Evolutionary conservation across 2,888 invertebrate species (phyloP).

Genomic region (Odontomyia ornata): DNA sequence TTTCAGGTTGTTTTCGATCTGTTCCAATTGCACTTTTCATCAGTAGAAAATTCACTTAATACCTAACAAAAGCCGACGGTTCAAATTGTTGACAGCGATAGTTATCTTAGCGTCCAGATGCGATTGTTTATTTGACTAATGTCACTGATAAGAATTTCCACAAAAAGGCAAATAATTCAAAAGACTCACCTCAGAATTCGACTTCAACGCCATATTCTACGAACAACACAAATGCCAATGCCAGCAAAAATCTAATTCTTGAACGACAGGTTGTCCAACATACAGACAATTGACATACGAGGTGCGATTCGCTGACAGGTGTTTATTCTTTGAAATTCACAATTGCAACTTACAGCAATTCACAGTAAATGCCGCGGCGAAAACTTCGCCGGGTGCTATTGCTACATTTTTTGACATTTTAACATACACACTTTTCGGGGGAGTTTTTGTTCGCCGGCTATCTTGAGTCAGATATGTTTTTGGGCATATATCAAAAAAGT

Average conservation of each 20-base stretch:
- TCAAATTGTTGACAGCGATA: background rate
- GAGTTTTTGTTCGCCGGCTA: too few species aligned
- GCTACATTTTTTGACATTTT: too few species aligned
- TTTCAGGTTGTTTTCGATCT: constrained; percentile 3
- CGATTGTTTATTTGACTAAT: constrained; percentile 40
- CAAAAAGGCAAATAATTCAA: constrained; percentile 42
- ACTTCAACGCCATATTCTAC: constrained; percentile 63
- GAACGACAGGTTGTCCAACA: constrained; percentile 21
- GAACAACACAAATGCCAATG: constrained; percentile 50
- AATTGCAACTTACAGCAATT: too few species aligned
- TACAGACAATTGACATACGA: too few species aligned
- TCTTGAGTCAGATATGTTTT: too few species aligned
- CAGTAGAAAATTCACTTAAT: background rate
- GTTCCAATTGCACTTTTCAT: background rate
- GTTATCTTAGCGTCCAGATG: constrained; percentile 3
- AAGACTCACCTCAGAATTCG: constrained; percentile 62
- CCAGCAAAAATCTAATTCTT: constrained; percentile 34
- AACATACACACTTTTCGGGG: too few species aligned
- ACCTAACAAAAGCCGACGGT: background rate
- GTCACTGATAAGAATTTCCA: constrained; percentile 37
- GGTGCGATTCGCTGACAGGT: too few species aligned
- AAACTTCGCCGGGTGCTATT: too few species aligned
- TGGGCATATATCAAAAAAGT: too few species aligned
- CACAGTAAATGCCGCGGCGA: too few species aligned
- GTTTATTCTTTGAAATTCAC: too few species aligned